Evolutionary conservation across 2,797 vertebrate species (phyloP).

Genomic region (Cirrhinus mrigala): DNA sequence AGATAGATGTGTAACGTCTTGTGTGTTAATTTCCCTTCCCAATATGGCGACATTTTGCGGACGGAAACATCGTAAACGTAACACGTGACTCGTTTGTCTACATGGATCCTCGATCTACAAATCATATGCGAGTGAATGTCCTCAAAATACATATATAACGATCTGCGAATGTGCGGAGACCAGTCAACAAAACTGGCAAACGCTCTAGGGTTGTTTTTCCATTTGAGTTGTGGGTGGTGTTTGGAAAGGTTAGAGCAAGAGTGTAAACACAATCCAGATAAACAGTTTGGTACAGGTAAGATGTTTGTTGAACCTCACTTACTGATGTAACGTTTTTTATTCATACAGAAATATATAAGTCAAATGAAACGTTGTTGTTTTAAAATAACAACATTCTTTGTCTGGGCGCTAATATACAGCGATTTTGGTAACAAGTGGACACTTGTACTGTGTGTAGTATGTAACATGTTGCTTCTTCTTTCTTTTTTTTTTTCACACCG

Average conservation of each 20-base stretch:
- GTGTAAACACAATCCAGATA: neutral
- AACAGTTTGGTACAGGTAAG: slow-evolving; percentile 26
- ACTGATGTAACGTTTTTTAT: neutral
- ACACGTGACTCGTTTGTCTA: neutral
- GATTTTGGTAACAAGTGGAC: neutral
- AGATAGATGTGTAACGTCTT: too few relatives aligned
- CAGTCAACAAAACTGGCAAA: neutral
- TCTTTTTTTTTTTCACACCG: neutral
- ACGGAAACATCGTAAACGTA: neutral
- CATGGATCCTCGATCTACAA: slow-evolving; percentile 9
- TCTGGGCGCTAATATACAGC: neutral
- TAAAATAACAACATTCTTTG: neutral
- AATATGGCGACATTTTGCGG: slow-evolving; percentile 16
- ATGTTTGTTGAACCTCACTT: neutral
- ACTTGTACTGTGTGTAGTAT: neutral
- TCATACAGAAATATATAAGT: neutral
- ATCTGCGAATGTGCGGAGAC: slow-evolving; percentile 12
- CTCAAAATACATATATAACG: neutral
- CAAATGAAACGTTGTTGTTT: neutral
- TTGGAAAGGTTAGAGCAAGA: neutral
- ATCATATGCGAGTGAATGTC: neutral
- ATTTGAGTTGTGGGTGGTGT: neutral
- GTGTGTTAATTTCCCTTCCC: slow-evolving; percentile 10
- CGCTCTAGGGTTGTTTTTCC: neutral
- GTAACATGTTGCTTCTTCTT: neutral